Conservation (phyloP, 2,888 invertebrate genomes). For the Eugnorisma glareosa region DNA sequence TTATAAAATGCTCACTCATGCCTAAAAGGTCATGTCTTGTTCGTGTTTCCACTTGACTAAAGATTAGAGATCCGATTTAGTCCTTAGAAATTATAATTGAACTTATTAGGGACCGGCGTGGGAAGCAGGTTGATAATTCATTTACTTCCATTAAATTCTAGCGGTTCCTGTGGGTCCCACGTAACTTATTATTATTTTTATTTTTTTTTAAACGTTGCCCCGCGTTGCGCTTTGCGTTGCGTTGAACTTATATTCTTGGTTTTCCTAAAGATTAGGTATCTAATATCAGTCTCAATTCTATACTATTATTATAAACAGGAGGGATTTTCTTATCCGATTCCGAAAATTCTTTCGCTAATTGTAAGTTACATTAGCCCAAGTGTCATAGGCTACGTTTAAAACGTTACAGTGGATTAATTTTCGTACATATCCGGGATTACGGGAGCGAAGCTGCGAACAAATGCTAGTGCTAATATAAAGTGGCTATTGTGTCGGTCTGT, state of each 20-base stretch:
- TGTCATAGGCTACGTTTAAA: no score
- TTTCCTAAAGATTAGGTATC: not conserved
- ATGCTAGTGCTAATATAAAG: not conserved
- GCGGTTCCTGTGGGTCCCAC: slow-evolving; percentile 4
- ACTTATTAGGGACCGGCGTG: slow-evolving; percentile 13
- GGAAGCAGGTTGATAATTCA: slow-evolving; percentile 29
- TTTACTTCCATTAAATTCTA: slow-evolving; percentile 23
- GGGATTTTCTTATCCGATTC: not conserved
- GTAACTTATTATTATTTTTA: slow-evolving; percentile 13
- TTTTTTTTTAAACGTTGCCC: no score
- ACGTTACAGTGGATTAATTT: no score
- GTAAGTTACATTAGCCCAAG: not conserved
- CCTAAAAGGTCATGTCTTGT: slow-evolving; percentile 22
- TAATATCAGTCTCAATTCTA: slow-evolving; percentile 1
- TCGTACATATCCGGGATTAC: no score
- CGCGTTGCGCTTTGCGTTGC: no score
- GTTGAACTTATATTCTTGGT: slow-evolving; percentile 11
- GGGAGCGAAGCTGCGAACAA: no score
- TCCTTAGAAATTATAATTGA: slow-evolving; percentile 35
- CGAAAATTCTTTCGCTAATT: not conserved
- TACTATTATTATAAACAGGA: not conserved
- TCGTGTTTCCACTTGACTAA: slow-evolving; percentile 32
- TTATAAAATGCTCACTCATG: slow-evolving; percentile 17
- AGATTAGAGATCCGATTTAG: slow-evolving; percentile 27
- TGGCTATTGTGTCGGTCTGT: not conserved